phyloP scores from a whole-genome alignment of 2,797 vertebrate species.

The Champsocephalus gunnari region DNA sequence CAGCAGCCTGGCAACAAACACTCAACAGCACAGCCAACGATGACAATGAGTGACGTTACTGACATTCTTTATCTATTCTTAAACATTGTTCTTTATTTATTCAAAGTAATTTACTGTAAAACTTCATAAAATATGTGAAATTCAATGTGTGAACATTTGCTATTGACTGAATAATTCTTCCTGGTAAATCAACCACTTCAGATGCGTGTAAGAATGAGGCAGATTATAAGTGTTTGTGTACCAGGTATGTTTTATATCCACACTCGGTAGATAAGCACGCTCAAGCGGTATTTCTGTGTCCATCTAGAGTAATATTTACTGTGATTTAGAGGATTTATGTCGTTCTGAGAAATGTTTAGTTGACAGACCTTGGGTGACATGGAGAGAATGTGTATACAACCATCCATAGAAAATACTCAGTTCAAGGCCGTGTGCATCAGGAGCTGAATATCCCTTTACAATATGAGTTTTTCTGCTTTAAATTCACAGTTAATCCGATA shows the following conservation, averaged over 20 bases:
- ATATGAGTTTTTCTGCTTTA: conserved; percentile 5
- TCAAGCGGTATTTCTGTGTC: neutral
- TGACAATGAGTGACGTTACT: conserved; percentile 6
- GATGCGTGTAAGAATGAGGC: conserved; percentile 2
- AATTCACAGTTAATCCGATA: conserved; percentile 29
- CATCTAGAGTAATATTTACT: conserved; percentile 40
- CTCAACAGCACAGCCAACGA: conserved; percentile 6
- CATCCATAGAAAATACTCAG: conserved; percentile 21
- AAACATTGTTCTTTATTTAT: conserved; percentile 24
- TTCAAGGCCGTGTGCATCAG: neutral
- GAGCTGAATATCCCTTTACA: neutral
- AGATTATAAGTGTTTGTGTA: conserved; percentile 4
- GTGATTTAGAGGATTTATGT: conserved; percentile 12
- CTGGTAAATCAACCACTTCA: neutral
- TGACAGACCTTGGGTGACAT: conserved; percentile 4
- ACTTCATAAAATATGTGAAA: conserved; percentile 39
- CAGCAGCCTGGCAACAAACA: conserved; percentile 19
- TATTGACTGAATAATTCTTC: conserved; percentile 8
- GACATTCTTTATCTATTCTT: neutral
- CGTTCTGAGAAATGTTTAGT: neutral
- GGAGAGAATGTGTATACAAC: conserved; percentile 17
- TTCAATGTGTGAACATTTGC: neutral
- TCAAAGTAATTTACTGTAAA: conserved; percentile 12
- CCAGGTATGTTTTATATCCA: conserved; percentile 10
- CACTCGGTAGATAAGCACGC: neutral